Evolutionary conservation across 2,113 vertebrate genomes (phyloP), one percentile per base, ranked within the genome.

Genomic region (Lophochroa leadbeateri): DNA sequence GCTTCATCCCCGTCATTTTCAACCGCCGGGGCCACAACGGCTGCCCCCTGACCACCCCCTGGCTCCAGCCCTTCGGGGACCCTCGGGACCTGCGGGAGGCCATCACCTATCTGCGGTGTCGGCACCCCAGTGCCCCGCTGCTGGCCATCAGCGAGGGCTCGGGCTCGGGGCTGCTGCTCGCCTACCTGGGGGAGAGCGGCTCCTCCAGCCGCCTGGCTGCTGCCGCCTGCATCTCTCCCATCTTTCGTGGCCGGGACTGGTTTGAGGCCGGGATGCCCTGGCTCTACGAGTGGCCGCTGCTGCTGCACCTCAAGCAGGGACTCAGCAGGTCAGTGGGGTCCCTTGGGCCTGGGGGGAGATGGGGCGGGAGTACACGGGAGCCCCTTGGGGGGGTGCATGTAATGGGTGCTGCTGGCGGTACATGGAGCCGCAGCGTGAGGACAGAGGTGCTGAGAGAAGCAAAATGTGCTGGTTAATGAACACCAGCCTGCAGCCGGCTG

Each of bases 121-220:
- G 98, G 60, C 98, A 99, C 88, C 99, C 98, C 0, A 71, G 90
- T 5, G 97, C 98, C 28, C 46, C 39, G 13, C 97, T 99, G 76
- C 96, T 99, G 39, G 98, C 98, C 0, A 96, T 98, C 87, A 99
- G 99, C 49, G 99, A 99, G 90, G 98, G 99, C 86, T 98, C 99
- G 0, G 99, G 99, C 29, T 99, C 99, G 0, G 99, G 98, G 37
- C 90, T 98, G 74, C 97, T 99, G 83, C 98, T 99, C 14, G 98
- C 98, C 81, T 99, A 98, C 97, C 96, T 99, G 89, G 99, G 99
- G 5, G 99, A 99, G 90, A 98, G 98, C 16, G 99, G 99, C 39
- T 99, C 98, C 24, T 98, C 98, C 67, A 98, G 98, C 67, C 85
- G 96, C 93, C 84, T 99, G 91, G 97, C 97, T 0, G 99, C 98